phyloP scores from a whole-genome alignment of 92 coral and sea anemone species.

The Porites cylindrica region DNA sequence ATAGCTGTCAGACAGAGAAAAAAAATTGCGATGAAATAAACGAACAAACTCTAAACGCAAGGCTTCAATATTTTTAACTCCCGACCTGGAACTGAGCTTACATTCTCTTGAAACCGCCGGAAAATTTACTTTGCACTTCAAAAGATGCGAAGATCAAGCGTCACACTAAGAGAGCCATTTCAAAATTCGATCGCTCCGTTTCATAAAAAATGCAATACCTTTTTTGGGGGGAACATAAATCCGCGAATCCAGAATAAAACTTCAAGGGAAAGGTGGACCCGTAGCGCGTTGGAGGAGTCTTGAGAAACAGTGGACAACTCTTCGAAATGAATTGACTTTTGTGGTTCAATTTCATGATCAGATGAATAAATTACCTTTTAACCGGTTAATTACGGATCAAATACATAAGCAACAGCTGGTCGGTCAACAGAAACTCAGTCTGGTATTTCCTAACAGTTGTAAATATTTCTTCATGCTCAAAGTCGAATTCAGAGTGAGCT shows the following conservation, averaged over 20 bases:
- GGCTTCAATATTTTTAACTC: background rate
- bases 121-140: too few species aligned
- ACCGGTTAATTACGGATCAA: constrained; percentile 24
- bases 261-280: too few species aligned
- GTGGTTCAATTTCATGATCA: constrained; percentile 25
- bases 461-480: constrained; percentile 15
- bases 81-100: background rate
- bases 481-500: background rate
- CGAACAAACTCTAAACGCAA: background rate
- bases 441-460: constrained; percentile 12
- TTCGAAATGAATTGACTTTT: constrained; percentile 41
- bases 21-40: background rate
- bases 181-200: too few species aligned
- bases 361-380: constrained; percentile 49
- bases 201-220: too few species aligned
- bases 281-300: background rate
- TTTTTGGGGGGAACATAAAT: too few species aligned
- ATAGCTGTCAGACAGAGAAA: background rate
- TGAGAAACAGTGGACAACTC: constrained; percentile 30
- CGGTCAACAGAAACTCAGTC: constrained; percentile 23
- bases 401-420: constrained; percentile 26
- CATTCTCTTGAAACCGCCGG: too few species aligned
- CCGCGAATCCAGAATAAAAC: too few species aligned
- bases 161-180: too few species aligned
- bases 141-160: too few species aligned